phyloP scores from a whole-genome alignment of 2,888 invertebrate genomes.

The Drosophila algonquin region DNA sequence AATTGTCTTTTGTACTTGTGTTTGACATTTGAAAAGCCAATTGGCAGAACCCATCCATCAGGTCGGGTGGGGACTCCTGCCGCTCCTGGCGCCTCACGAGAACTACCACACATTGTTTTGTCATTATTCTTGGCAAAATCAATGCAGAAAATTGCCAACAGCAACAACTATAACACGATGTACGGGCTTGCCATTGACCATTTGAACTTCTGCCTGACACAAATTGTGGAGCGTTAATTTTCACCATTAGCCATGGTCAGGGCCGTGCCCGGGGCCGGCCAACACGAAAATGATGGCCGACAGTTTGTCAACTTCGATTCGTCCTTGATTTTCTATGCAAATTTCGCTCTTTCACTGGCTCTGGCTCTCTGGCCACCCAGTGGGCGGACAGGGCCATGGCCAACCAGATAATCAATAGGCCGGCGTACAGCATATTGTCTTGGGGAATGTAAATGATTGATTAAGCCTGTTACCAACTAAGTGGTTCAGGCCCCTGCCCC shows the following conservation, averaged over 20 bases:
- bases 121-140: slow-evolving; percentile 2
- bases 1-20: slow-evolving; percentile 12
- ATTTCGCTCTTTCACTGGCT: slow-evolving; percentile 3
- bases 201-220: slow-evolving; percentile 52
- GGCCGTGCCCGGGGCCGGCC: neutral
- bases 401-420: slow-evolving; percentile 6
- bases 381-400: neutral
- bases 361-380: neutral
- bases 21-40: slow-evolving; percentile 15
- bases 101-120: neutral
- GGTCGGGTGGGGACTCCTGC: too few species aligned
- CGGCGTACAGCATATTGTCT: neutral
- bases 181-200: neutral
- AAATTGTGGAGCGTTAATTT: slow-evolving; percentile 66
- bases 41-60: slow-evolving; percentile 17
- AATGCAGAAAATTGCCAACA: neutral
- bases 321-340: slow-evolving; percentile 32
- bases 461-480: slow-evolving; percentile 30
- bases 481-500: neutral
- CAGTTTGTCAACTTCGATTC: slow-evolving; percentile 25
- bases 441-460: slow-evolving; percentile 31
- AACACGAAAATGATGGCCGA: slow-evolving; percentile 21
- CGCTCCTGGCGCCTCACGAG: neutral
- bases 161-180: neutral
- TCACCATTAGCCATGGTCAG: slow-evolving; percentile 43